These are phyloP conservation scores for Scrobipalpa atriplicella DNA, from an alignment of 2,888 invertebrate species.

Conservation along the genomic window DNA sequence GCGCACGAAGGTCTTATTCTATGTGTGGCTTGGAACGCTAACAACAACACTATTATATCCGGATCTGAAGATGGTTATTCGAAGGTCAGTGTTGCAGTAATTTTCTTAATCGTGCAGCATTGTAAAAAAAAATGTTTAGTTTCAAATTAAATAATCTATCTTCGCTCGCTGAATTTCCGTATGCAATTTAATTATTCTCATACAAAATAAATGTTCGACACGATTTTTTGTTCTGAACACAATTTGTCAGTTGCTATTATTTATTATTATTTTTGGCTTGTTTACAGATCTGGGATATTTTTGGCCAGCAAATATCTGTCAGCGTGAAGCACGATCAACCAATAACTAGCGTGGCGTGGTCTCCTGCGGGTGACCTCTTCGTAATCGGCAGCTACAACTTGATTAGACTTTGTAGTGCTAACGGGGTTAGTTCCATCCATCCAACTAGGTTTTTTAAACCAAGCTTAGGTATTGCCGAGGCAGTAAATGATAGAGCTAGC, in stretches of 20 bases:
- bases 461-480: too few relatives aligned
- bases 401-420: constrained; percentile 94
- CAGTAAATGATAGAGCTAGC: too few relatives aligned
- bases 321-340: constrained; percentile 95
- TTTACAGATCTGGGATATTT: constrained; percentile 93
- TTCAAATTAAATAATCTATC: too few relatives aligned
- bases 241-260: too few relatives aligned
- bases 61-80: constrained; percentile 98
- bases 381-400: constrained; percentile 97
- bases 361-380: constrained; percentile 95
- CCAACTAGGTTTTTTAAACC: too few relatives aligned
- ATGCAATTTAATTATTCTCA: too few relatives aligned
- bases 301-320: constrained; percentile 93
- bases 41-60: constrained; percentile 94
- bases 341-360: constrained; percentile 95
- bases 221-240: too few relatives aligned
- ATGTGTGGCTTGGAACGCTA: constrained; percentile 97
- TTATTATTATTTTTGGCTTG: too few relatives aligned
- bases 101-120: not conserved
- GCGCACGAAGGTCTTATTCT: constrained; percentile 97
- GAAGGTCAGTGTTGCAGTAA: constrained; percentile 79
- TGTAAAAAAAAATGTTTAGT: too few relatives aligned
- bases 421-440: constrained; percentile 86
- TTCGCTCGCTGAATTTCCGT: too few relatives aligned
- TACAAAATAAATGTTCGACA: not conserved